Evolutionary conservation across 2,797 vertebrate genomes (phyloP).

Genomic region (Hemibagrus guttatus): DNA sequence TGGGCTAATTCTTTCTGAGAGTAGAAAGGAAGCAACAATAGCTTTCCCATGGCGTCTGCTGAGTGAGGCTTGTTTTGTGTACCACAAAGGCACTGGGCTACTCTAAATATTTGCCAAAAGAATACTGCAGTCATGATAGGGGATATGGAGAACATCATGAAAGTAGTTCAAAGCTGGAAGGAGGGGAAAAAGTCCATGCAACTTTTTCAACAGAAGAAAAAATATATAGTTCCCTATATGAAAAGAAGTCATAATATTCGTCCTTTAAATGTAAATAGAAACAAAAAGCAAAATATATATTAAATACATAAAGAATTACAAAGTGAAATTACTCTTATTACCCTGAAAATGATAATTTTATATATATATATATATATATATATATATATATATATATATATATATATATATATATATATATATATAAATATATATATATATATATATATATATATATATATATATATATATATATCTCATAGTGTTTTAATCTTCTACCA

Average conservation of each 20-base stretch:
- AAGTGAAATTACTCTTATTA: not conserved
- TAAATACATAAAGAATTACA: not conserved
- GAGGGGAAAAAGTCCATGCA: slow-evolving; percentile 57
- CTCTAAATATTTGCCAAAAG: slow-evolving; percentile 74
- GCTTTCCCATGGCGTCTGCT: slow-evolving; percentile 63
- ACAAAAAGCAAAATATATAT: not conserved
- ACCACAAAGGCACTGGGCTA: slow-evolving; percentile 69
- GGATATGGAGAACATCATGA: slow-evolving; percentile 49
- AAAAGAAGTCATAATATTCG: not conserved
- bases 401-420: too few species aligned
- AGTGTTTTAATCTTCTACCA: not conserved
- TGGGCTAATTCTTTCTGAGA: slow-evolving; percentile 55
- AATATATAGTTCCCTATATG: slow-evolving; percentile 52
- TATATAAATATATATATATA: too few species aligned
- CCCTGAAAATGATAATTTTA: not conserved
- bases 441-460: too few species aligned
- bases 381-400: too few species aligned
- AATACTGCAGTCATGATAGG: slow-evolving; percentile 65
- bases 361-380: too few species aligned
- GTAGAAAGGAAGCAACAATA: slow-evolving; percentile 61
- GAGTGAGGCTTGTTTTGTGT: slow-evolving; percentile 63
- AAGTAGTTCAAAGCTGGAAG: slow-evolving; percentile 65
- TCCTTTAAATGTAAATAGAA: not conserved
- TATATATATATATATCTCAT: too few species aligned
- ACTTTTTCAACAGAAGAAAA: slow-evolving; percentile 66